Percentiles rank a stretch among this genome's conserved stretches.
These are phyloP conservation scores for Lates calcarifer DNA, from an alignment of 2,113 vertebrate species.

Conservation along the genomic window DNA sequence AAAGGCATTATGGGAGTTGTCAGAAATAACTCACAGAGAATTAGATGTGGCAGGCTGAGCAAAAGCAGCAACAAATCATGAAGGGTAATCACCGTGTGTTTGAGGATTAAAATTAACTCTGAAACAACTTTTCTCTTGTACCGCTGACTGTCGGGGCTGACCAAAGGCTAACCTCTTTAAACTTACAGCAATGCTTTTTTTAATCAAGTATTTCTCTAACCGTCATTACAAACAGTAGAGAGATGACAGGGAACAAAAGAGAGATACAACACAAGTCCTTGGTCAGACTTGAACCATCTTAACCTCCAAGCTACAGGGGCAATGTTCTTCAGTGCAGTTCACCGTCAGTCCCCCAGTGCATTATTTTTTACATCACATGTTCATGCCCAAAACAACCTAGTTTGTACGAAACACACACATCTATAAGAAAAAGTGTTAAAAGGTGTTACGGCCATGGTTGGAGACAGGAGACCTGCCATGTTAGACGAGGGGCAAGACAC, in stretches of 20 bases:
- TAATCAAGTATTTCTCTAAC: no score
- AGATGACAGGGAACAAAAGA: background rate
- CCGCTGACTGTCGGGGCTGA: no score
- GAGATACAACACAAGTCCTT: background rate
- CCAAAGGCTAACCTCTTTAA: no score
- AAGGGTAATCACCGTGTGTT: background rate
- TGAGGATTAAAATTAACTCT: background rate
- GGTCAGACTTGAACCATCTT: background rate
- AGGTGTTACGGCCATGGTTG: no score
- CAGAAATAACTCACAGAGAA: background rate
- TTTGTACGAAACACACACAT: no score
- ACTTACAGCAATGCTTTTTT: no score
- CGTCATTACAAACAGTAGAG: background rate
- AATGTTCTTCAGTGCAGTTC: background rate
- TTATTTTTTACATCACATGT: no score
- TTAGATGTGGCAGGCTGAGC: background rate
- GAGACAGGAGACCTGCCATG: no score
- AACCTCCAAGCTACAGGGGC: background rate
- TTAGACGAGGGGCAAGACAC: no score
- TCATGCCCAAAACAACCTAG: no score
- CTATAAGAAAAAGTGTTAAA: no score
- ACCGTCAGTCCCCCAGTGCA: background rate
- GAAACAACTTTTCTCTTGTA: no score
- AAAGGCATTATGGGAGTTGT: slow-evolving; percentile 5
- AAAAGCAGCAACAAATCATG: background rate